Evolutionary conservation across 2,113 vertebrate genomes (phyloP).

Genomic region (Collichthys lucidus): DNA sequence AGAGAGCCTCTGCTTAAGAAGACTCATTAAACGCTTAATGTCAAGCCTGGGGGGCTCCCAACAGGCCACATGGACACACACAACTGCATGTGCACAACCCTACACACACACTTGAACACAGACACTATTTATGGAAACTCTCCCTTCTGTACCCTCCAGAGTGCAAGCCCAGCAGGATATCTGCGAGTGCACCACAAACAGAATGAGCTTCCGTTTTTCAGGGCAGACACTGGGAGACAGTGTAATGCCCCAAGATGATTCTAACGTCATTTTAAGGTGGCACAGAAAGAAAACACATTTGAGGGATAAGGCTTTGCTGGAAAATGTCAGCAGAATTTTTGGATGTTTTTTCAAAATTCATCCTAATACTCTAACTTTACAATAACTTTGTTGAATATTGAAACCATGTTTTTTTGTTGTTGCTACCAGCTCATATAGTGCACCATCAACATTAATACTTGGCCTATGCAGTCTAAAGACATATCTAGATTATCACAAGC

Average conservation of each 20-base stretch:
- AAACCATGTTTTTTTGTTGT: background rate
- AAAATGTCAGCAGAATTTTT: constrained; percentile 3
- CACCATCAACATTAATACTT: background rate
- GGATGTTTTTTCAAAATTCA: background rate
- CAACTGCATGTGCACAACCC: background rate
- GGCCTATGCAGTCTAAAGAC: background rate
- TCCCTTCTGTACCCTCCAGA: constrained; percentile 9
- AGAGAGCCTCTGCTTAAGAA: constrained; percentile 34
- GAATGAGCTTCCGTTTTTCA: constrained; percentile 48
- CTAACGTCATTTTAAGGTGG: constrained; percentile 13
- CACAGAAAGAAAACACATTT: constrained; percentile 6
- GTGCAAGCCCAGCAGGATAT: constrained; percentile 34
- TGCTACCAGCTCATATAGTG: background rate
- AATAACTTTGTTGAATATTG: background rate
- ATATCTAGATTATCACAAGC: background rate
- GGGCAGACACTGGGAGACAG: constrained; percentile 20
- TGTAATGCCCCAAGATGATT: background rate
- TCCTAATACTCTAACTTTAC: background rate
- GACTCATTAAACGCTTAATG: constrained; percentile 57
- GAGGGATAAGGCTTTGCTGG: background rate
- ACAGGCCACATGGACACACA: background rate
- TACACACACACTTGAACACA: constrained; percentile 23
- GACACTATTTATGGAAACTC: constrained; percentile 26
- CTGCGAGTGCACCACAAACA: constrained; percentile 31
- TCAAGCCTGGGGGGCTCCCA: constrained; percentile 23